A percentile compares a stretch with the other conserved stretches of the same genome.
phyloP scores from a whole-genome alignment of 2,888 invertebrate species.

The Catocala fraxini region DNA sequence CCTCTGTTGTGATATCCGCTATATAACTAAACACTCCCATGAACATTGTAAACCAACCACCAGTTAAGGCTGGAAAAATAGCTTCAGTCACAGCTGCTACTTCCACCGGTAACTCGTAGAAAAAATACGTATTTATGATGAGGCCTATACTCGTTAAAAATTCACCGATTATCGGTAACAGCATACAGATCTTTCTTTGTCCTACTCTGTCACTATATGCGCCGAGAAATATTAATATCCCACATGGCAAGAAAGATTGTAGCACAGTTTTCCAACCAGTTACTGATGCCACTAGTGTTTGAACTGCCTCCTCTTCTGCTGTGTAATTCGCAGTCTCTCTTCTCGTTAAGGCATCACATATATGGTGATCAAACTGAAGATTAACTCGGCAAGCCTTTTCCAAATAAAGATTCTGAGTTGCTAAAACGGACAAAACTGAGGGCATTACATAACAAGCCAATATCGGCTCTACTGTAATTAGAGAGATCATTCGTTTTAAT shows the following conservation, averaged over 20 bases:
- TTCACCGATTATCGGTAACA: conserved; percentile 93
- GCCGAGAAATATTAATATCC: conserved; percentile 93
- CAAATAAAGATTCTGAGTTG: conserved; percentile 94
- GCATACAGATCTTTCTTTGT: conserved; percentile 93
- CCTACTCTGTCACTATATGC: conserved; percentile 92
- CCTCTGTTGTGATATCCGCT: conserved; percentile 94
- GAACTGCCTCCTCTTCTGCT: conserved; percentile 89
- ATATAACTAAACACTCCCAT: conserved; percentile 97
- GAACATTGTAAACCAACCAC: conserved; percentile 96
- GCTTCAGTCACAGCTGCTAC: conserved; percentile 93
- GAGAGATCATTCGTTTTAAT: conserved; percentile 85
- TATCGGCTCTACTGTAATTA: conserved; percentile 93
- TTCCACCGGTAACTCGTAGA: conserved; percentile 93
- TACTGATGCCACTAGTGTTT: conserved; percentile 92
- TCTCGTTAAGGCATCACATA: conserved; percentile 92
- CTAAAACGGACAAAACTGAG: conserved; percentile 90
- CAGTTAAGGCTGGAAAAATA: conserved; percentile 93
- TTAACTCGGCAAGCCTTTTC: conserved; percentile 96
- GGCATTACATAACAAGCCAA: conserved; percentile 91
- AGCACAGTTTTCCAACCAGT: conserved; percentile 95
- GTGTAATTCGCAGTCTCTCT: conserved; percentile 90
- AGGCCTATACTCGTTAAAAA: conserved; percentile 93
- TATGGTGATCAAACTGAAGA: conserved; percentile 90
- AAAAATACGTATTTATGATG: conserved; percentile 93
- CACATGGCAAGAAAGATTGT: conserved; percentile 93